Evolutionary conservation across 2,113 vertebrate species (phyloP), one percentile per base, ranked within the genome.

Genomic region (Anolis carolinensis): DNA sequence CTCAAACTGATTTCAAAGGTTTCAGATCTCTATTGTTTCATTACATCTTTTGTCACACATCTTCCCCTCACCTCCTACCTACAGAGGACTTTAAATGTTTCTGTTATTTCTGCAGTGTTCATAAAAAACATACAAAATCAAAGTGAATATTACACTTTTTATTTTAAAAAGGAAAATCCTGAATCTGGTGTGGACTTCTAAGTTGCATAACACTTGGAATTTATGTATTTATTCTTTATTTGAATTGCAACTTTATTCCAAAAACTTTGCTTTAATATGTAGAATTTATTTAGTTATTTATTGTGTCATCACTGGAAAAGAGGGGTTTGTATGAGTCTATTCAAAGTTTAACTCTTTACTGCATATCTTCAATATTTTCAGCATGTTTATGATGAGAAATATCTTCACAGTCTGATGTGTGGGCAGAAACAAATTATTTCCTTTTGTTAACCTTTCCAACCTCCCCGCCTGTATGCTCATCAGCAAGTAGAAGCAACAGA

Each of bases 161-260:
- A 70, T 84, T 92, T 89, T 44, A 89, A 34, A 91, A 90, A 80
- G 32, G 30, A 78, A 27, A 85, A 14, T 84, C 86, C 34, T 72
- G 65, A 79, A 48, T 77, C 74, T 92, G 36, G 7, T 55, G 63
- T 71, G 89, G 88, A 67, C 83, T 93, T 93, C n/a, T 1, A 93
- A 44, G 5, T 5, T 44, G 39, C 5, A 5, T 14, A 59, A 59
- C 55, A 59, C 4, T 59, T 14, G 55, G 18, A 14, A 14, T 16
- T 59, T 16, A n/a, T n/a, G n/a, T n/a, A 59, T 59, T 59, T 59
- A 59, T 59, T 59, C 14, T 20, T 59, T 59, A 14, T 59, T 59
- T 59, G 18, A 18, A 59, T 59, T 59, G 55, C 55, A 59, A 59
- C 4, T 59, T 59, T 16, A 59, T 59, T 59, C 1, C 23, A 75